Evolutionary conservation across 2,797 vertebrate species (phyloP).

Genomic region (Mergus octosetaceus): DNA sequence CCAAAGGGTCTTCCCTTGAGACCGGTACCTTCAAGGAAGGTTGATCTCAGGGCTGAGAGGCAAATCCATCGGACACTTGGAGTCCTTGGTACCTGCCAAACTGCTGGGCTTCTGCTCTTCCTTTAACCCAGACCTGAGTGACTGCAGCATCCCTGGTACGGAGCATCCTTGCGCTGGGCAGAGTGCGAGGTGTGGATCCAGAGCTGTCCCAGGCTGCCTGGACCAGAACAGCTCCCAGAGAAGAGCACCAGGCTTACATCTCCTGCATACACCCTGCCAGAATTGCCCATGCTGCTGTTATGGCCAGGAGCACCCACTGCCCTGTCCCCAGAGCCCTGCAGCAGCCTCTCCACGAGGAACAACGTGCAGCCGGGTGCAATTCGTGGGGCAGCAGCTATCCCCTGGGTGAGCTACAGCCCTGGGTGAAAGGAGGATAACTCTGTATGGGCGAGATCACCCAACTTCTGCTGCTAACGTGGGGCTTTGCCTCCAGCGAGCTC

Average conservation of each 20-base stretch:
- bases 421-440: not conserved
- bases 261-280: not conserved
- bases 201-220: not conserved
- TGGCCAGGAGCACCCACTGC: not conserved
- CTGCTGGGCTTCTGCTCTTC: not conserved
- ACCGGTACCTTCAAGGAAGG: not conserved
- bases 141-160: not conserved
- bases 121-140: fast-evolving
- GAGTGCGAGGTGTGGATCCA: not conserved
- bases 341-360: not conserved
- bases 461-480: not conserved
- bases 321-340: not conserved
- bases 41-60: not conserved
- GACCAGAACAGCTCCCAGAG: not conserved
- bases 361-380: not conserved
- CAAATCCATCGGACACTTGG: not conserved
- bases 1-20: not conserved
- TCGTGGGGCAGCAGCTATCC: not conserved
- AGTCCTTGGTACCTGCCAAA: not conserved
- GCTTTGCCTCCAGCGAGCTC: not conserved
- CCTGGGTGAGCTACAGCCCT: not conserved
- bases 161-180: not conserved
- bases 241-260: not conserved
- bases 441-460: not conserved
- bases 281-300: not conserved